These are phyloP conservation scores for Pristionchus exspectatus DNA, from an alignment of 2,888 invertebrate species.

Conservation along the genomic window DNA sequence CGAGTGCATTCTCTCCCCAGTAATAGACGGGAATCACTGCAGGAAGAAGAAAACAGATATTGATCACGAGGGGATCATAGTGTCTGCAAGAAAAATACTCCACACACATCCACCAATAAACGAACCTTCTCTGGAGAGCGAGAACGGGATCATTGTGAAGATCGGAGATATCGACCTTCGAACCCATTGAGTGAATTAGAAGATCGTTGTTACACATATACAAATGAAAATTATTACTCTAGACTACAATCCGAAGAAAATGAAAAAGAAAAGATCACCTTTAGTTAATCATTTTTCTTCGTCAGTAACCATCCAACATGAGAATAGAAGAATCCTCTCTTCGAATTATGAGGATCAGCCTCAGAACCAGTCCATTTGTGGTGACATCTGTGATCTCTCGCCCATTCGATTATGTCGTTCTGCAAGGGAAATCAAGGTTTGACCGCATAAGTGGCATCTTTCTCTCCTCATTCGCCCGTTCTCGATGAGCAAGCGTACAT, in stretches of 20 bases:
- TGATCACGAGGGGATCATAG: constrained; percentile 87
- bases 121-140: constrained; percentile 89
- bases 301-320: too few relatives aligned
- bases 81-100: constrained; percentile 80
- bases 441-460: too few relatives aligned
- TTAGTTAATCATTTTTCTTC: constrained; percentile 85
- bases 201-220: background rate
- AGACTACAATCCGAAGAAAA: background rate
- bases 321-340: constrained; percentile 92
- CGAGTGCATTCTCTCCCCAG: constrained; percentile 89
- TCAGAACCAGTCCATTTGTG: constrained; percentile 95
- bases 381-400: constrained; percentile 89
- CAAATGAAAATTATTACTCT: background rate
- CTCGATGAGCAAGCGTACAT: constrained; percentile 89
- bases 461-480: constrained; percentile 86
- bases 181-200: constrained; percentile 78
- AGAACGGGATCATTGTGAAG: constrained; percentile 88
- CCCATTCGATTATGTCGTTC: constrained; percentile 92
- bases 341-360: constrained; percentile 94
- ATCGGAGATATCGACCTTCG: constrained; percentile 88
- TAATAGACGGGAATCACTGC: constrained; percentile 87
- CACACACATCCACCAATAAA: background rate
- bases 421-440: constrained; percentile 79
- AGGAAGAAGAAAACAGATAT: constrained; percentile 89
- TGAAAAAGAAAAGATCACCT: background rate